Evolutionary conservation across 2,888 invertebrate species (phyloP).

Genomic region (Horisme vitalbata): DNA sequence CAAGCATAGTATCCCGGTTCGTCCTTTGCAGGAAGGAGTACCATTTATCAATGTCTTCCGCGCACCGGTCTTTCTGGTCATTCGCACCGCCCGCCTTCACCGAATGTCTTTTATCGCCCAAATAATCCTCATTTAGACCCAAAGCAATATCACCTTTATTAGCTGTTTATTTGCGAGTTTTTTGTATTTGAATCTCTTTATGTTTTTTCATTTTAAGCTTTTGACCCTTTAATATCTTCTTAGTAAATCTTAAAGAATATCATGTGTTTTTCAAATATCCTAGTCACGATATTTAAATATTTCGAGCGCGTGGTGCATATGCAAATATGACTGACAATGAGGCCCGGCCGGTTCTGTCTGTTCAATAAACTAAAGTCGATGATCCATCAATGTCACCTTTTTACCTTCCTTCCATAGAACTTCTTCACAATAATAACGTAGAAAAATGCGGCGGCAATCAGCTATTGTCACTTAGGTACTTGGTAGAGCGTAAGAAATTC

Average conservation of each 20-base stretch:
- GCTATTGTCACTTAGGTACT: conserved; percentile 3
- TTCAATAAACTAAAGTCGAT: conserved; percentile 48
- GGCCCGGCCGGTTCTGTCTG: conserved; percentile 42
- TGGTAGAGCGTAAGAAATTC: neutral
- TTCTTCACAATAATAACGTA: conserved; percentile 6
- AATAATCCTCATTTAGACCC: conserved; percentile 41
- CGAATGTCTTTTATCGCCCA: conserved; percentile 44
- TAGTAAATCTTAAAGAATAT: conserved; percentile 6
- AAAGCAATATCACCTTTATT: conserved; percentile 26
- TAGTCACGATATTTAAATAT: conserved; percentile 45
- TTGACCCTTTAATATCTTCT: neutral
- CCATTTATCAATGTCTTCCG: conserved; percentile 51
- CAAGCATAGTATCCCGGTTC: conserved; percentile 33
- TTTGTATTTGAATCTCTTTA: conserved; percentile 7
- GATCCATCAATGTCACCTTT: conserved; percentile 62
- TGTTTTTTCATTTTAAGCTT: conserved; percentile 11
- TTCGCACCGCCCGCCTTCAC: conserved; percentile 41
- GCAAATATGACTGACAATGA: conserved; percentile 47
- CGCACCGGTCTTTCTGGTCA: conserved; percentile 44
- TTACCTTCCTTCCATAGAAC: conserved; percentile 39
- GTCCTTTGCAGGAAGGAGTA: conserved; percentile 35
- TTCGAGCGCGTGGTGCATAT: conserved; percentile 47
- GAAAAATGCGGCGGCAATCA: conserved; percentile 7
- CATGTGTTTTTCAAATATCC: conserved; percentile 27
- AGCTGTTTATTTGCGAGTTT: conserved; percentile 29